phyloP scores from a whole-genome alignment of 2,797 vertebrate genomes.

The Manis crassicaudata region DNA sequence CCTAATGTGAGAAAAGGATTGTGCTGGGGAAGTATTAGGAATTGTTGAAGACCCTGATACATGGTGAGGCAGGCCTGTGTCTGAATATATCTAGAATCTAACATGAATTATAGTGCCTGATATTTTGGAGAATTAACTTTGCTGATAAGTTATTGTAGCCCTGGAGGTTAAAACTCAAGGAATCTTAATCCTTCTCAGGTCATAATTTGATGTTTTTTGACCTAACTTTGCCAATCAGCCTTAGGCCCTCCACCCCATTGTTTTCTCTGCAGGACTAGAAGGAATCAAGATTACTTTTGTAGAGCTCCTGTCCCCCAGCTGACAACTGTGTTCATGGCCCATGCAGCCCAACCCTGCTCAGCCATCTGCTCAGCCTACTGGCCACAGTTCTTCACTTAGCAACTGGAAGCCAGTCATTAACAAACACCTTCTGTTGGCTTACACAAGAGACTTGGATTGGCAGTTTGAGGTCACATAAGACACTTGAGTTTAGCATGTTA shows the following conservation, averaged over 20 bases:
- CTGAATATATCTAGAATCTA: background rate
- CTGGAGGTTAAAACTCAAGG: conserved; percentile 30
- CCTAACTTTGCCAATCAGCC: background rate
- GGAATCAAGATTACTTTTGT: background rate
- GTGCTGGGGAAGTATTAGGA: background rate
- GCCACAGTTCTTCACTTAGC: conserved; percentile 17
- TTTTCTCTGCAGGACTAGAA: background rate
- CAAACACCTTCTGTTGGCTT: conserved; percentile 58
- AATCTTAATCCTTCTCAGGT: background rate
- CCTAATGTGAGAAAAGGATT: background rate
- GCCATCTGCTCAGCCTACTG: conserved; percentile 72
- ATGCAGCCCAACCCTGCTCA: background rate
- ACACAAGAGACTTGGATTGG: background rate
- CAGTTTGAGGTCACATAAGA: conserved; percentile 36
- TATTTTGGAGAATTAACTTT: conserved; percentile 1
- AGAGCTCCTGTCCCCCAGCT: background rate
- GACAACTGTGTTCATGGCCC: conserved; percentile 54
- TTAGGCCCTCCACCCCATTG: background rate
- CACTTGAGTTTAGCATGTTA: conserved; percentile 1
- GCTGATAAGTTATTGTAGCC: background rate
- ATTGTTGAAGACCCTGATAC: background rate
- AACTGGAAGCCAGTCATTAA: conserved; percentile 66
- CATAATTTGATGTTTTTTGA: background rate
- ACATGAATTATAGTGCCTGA: background rate
- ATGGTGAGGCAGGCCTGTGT: background rate